Evolutionary conservation across 2,797 vertebrate genomes (phyloP).

Genomic region (Vireo griseus): DNA sequence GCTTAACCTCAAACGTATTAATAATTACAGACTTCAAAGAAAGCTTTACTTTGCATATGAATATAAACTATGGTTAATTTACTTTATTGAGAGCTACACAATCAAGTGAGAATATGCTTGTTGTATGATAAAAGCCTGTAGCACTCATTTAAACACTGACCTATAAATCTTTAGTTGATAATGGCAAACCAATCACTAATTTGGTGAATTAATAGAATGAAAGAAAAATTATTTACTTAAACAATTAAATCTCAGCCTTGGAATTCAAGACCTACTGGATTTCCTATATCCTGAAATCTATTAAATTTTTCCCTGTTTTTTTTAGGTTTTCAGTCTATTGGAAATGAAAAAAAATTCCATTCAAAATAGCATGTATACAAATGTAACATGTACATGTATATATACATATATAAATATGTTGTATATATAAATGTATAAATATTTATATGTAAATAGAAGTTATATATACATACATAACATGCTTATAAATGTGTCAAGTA

Average conservation of each 20-base stretch:
- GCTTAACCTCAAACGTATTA: neutral
- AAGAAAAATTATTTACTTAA: neutral
- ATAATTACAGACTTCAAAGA: conserved; percentile 2
- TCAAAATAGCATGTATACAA: neutral
- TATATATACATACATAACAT: rapidly evolving
- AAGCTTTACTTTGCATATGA: neutral
- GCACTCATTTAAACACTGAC: neutral
- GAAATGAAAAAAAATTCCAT: neutral
- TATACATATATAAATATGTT: neutral
- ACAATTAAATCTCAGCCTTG: neutral
- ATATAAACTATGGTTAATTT: neutral
- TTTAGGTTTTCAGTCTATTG: neutral
- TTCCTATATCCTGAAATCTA: neutral
- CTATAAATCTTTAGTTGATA: neutral
- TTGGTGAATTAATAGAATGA: neutral
- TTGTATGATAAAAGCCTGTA: neutral
- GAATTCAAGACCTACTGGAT: neutral
- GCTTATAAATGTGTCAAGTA: neutral
- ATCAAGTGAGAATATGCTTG: neutral
- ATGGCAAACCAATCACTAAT: neutral
- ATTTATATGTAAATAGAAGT: neutral
- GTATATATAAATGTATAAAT: too few species aligned
- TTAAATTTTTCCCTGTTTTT: neutral
- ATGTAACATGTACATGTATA: neutral
- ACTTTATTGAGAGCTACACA: neutral